Evolutionary conservation across 2,797 vertebrate species (phyloP).

Genomic region (Gymnothorax reevesii): DNA sequence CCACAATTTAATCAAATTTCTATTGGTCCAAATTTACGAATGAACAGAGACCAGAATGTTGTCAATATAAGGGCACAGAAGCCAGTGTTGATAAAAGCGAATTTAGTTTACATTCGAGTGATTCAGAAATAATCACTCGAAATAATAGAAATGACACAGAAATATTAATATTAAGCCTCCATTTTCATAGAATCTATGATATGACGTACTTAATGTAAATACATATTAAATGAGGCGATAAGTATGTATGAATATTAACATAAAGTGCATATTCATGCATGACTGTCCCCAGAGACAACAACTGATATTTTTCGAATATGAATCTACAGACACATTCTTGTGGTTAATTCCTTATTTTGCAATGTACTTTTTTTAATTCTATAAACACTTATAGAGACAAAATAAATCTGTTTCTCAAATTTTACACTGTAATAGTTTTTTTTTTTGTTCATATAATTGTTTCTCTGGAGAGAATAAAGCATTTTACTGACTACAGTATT

Average conservation of each 20-base stretch:
- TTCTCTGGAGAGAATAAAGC: neutral
- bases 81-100: neutral
- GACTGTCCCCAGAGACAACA: too few species aligned
- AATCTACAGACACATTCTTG: neutral
- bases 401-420: neutral
- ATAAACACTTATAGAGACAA: neutral
- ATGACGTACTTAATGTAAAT: too few species aligned
- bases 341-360: neutral
- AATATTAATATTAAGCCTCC: too few species aligned
- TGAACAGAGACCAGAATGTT: neutral
- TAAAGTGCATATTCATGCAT: too few species aligned
- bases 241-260: too few species aligned
- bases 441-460: neutral
- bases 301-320: neutral
- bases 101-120: neutral
- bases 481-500: neutral
- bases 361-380: neutral
- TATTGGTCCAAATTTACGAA: neutral
- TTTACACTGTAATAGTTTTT: neutral
- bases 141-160: neutral
- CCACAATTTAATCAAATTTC: neutral
- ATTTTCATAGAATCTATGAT: too few species aligned
- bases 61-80: neutral
- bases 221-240: too few species aligned
- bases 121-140: too few species aligned